Percentiles rank a stretch among this genome's conserved stretches.
Conservation (phyloP, 2,797 vertebrate genomes). For the Macropus fuliginosus region DNA sequence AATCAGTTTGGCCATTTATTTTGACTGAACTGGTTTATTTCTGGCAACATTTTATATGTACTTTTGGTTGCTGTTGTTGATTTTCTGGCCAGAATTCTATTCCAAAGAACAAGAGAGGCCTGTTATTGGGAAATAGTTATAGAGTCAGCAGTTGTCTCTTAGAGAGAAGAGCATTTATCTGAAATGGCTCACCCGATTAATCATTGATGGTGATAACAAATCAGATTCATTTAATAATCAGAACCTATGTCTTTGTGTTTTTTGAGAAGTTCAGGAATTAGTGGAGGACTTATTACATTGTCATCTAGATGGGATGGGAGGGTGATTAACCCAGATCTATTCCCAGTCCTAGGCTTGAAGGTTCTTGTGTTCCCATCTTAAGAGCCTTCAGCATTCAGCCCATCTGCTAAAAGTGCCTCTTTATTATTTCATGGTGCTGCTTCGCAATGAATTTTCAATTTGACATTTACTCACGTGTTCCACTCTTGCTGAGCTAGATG, state of each 20-base stretch:
- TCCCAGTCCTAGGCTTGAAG: background rate
- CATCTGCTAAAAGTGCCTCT: background rate
- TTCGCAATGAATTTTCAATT: background rate
- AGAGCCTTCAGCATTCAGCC: background rate
- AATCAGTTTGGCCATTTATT: background rate
- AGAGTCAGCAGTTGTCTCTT: background rate
- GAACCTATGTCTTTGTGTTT: background rate
- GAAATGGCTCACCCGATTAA: background rate
- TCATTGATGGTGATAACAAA: background rate
- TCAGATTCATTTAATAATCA: background rate
- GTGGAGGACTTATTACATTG: background rate
- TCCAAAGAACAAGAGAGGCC: background rate
- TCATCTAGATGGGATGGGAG: background rate
- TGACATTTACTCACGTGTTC: background rate
- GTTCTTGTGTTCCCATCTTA: background rate
- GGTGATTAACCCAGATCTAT: background rate
- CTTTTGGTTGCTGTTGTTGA: background rate
- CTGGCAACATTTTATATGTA: rapidly evolving
- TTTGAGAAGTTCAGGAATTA: background rate
- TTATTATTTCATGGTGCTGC: background rate
- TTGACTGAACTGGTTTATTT: background rate
- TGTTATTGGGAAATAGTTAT: background rate
- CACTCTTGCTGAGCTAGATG: background rate
- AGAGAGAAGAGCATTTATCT: background rate
- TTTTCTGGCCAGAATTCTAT: background rate